These are phyloP conservation scores for Folsomia candida DNA, from an alignment of 2,888 invertebrate species.

Conservation along the genomic window DNA sequence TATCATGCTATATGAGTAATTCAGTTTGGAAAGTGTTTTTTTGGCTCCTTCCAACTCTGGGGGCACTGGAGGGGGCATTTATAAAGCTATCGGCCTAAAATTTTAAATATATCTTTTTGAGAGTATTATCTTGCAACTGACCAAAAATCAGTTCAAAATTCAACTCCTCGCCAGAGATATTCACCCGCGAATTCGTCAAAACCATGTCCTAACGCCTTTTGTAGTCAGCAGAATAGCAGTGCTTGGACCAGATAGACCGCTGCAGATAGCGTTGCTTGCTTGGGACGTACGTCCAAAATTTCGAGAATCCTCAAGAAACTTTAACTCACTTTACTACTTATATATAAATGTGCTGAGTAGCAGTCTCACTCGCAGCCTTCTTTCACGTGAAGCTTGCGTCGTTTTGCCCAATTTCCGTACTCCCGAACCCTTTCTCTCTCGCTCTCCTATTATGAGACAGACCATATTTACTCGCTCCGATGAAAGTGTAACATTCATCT, in stretches of 20 bases:
- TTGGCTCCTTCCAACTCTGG: too few species aligned
- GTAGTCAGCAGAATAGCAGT: background rate
- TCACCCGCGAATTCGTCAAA: too few species aligned
- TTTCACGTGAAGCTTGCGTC: background rate
- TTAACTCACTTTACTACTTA: background rate
- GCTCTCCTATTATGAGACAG: background rate
- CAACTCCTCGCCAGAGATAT: too few species aligned
- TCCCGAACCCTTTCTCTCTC: background rate
- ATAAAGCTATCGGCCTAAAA: too few species aligned
- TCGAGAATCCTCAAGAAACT: background rate
- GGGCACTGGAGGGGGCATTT: too few species aligned
- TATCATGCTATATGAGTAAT: too few species aligned
- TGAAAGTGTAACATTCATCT: background rate
- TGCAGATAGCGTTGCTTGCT: background rate
- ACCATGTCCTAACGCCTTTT: too few species aligned
- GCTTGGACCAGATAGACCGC: background rate
- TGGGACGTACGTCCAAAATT: background rate
- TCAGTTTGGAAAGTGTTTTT: too few species aligned
- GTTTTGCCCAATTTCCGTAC: background rate
- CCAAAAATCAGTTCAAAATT: too few species aligned
- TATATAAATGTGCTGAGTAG: background rate
- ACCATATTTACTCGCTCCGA: too few species aligned
- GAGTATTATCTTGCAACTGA: too few species aligned
- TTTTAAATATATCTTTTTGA: too few species aligned
- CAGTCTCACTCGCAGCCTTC: background rate